Base-by-base conservation (phyloP, 2,888 invertebrate species). In the Archaeoteleia sp. region DNA sequence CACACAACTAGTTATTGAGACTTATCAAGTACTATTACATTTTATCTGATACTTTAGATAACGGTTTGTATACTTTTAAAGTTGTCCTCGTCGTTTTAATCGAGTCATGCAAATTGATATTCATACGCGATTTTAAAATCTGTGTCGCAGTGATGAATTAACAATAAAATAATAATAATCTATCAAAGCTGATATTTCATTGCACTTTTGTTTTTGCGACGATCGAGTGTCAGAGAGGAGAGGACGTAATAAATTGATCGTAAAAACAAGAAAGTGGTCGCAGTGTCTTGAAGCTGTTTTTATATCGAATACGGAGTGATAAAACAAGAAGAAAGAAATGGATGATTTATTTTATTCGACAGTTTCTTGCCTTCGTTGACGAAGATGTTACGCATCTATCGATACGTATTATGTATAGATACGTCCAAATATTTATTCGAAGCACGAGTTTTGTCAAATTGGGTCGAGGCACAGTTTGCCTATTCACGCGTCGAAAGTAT, bases 1-100 rank as follows among this genome's bases (percentile, higher is more conserved):
- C 69, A 67, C 29, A 40, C 10, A 9, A 9, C 9, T 23, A 40
- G 23, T 37, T 15, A 15, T n/a, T 37, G 15, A 15, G n/a, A 37
- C 15, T 37, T 37, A 15, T 37, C 37, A 15, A 37, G 4, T 12
- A 8, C 15, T 15, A 15, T 37, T 15, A 37, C 4, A 37, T 15
- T 37, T 37, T 15, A 37, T 37, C 37, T 3, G 15, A 13, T 37
- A 7, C 42, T 37, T 48, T 8, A 8, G 29, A 29, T 29, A 29
- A 29, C 29, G 29, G 29, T 5, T 29, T 29, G 8, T 29, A 1
- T 9, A 29, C 9, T 2, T 29, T 8, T 20, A 20, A n/a, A n/a
- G n/a, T n/a, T n/a, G n/a, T n/a, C n/a, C n/a, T n/a, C n/a, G n/a
- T n/a, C n/a, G n/a, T n/a, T n/a, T n/a, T n/a, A n/a, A n/a, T n/a